These are phyloP conservation scores for Ypsolopha sequella DNA, from an alignment of 2,888 invertebrate genomes.

Conservation along the genomic window DNA sequence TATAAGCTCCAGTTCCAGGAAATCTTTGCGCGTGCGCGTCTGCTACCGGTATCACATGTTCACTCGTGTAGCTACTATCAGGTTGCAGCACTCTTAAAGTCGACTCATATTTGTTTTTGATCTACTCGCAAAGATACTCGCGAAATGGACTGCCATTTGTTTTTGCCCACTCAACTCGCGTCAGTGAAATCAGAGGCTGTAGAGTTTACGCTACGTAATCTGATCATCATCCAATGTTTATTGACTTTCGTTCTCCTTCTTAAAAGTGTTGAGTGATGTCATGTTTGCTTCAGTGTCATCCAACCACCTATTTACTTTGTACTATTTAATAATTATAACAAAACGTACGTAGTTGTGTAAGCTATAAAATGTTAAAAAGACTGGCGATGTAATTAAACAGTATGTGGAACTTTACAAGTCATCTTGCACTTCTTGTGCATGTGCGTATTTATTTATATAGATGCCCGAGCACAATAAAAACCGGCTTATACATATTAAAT, in stretches of 20 bases:
- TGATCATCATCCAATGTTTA: conserved; percentile 23
- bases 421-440: no score
- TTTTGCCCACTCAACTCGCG: neutral
- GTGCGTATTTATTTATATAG: conserved; percentile 34
- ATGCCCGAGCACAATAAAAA: conserved; percentile 35
- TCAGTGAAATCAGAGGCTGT: conserved; percentile 13
- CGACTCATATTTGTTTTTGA: neutral
- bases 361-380: neutral
- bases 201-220: conserved; percentile 33
- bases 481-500: conserved; percentile 57
- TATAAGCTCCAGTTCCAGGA: conserved; percentile 29
- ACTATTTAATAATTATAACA: conserved; percentile 18
- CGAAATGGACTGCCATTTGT: neutral
- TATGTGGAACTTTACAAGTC: neutral
- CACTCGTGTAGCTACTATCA: conserved; percentile 1
- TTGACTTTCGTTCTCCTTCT: conserved; percentile 12
- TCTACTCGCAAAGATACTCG: neutral
- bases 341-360: neutral
- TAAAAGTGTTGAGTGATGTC: conserved; percentile 40
- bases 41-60: neutral
- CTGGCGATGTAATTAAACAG: neutral
- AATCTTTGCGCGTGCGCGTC: conserved; percentile 18
- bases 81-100: neutral
- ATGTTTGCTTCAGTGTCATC: conserved; percentile 26
- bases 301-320: conserved; percentile 36